Percentiles rank a stretch among this genome's conserved stretches.
phyloP scores from a whole-genome alignment of 2,888 invertebrate species.

The Nemurella pictetii region DNA sequence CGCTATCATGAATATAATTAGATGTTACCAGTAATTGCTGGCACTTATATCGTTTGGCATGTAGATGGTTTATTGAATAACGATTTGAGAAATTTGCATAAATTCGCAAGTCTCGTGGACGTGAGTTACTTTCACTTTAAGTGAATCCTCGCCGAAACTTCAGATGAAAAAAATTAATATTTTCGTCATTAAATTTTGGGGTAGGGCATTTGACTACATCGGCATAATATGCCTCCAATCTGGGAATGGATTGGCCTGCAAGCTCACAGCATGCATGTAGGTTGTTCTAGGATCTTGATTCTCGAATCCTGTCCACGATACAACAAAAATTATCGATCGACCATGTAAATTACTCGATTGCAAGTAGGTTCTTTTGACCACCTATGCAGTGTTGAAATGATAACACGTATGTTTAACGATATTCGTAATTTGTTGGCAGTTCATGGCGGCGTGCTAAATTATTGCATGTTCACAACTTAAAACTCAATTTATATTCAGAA shows the following conservation, averaged over 20 bases:
- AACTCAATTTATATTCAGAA: neutral
- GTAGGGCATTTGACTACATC: too few relatives aligned
- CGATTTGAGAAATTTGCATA: neutral
- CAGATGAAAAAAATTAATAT: too few relatives aligned
- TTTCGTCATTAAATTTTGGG: too few relatives aligned
- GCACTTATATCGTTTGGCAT: neutral
- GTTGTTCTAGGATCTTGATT: too few relatives aligned
- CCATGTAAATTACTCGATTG: too few relatives aligned
- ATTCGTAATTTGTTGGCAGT: neutral
- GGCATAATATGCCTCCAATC: too few relatives aligned
- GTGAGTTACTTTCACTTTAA: neutral
- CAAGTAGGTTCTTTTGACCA: neutral
- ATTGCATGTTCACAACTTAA: neutral
- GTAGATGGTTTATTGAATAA: neutral
- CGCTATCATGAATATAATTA: neutral
- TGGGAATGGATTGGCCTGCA: too few relatives aligned
- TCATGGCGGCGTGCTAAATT: neutral
- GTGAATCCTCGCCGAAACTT: too few relatives aligned
- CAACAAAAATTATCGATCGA: too few relatives aligned
- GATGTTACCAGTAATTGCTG: neutral
- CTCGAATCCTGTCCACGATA: too few relatives aligned
- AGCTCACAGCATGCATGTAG: too few relatives aligned
- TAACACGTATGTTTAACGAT: neutral
- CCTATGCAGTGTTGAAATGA: neutral
- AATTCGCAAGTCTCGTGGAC: neutral